A percentile compares a stretch with the other conserved stretches of the same genome.
Conservation (phyloP, 2,113 vertebrate species). For the Nanorana parkeri region DNA sequence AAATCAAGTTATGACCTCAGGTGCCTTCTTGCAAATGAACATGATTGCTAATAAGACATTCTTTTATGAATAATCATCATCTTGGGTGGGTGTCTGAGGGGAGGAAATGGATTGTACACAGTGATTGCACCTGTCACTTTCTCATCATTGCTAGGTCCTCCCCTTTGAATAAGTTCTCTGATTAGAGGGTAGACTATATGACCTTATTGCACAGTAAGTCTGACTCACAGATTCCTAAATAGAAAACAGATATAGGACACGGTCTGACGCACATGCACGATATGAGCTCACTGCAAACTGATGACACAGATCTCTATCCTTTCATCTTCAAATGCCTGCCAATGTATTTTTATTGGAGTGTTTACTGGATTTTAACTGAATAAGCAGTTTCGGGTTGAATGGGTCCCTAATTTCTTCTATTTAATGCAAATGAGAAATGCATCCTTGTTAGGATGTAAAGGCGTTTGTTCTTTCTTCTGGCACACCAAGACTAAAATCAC, state of each 20-base stretch:
- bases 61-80: too few relatives aligned
- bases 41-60: too few relatives aligned
- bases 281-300: constrained; percentile 47
- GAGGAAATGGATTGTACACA: too few relatives aligned
- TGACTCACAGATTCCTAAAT: constrained; percentile 53
- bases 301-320: constrained; percentile 48
- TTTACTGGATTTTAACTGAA: constrained; percentile 46
- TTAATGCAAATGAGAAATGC: constrained; percentile 46
- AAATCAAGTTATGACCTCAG: too few relatives aligned
- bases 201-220: constrained; percentile 40
- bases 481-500: constrained; percentile 19
- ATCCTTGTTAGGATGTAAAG: constrained; percentile 32
- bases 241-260: constrained; percentile 45
- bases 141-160: background rate
- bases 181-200: constrained; percentile 32
- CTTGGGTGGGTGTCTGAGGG: too few relatives aligned
- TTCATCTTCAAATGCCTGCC: constrained; percentile 43
- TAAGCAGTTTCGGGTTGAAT: constrained; percentile 54
- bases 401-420: constrained; percentile 52
- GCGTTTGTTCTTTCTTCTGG: constrained; percentile 45
- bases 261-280: constrained; percentile 50
- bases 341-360: constrained; percentile 54
- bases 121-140: constrained; percentile 24
- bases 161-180: constrained; percentile 20
- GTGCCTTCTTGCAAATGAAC: too few relatives aligned